Base-by-base conservation (phyloP, 2,888 invertebrate genomes). In the Sericinus montela region DNA sequence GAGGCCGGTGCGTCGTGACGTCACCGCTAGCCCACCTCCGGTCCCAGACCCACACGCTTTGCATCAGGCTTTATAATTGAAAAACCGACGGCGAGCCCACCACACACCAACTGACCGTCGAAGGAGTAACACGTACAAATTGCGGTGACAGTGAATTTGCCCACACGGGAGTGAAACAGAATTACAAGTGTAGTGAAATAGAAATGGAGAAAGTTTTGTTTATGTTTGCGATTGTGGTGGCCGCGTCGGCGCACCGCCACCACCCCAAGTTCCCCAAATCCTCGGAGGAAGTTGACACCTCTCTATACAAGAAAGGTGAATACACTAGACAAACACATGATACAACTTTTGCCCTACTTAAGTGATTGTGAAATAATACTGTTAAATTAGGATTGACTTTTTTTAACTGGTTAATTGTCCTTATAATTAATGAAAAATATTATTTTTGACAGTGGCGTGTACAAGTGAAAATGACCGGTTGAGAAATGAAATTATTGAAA, bases 1-100 rank as follows among this genome's bases (percentile, higher is more conserved):
- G 53, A 48, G 51, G 63, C 64, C 57, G 52, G 54, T 28, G 49
- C 51, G 57, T 49, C 41, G 62, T 63, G 63, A 65, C 67, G 69
- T 72, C 68, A 72, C 65, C 48, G 67, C 60, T 65, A 58, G 61
- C 72, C 71, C 68, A 60, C 1, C 3, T 25, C 57, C 67, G 54
- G 47, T 48, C 54, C 23, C 48, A 56, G 57, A 48, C 52, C 49
- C 55, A 63, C 63, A 64, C 63, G 60, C 57, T 63, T 66, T 75
- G 75, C 76, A 52, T 77, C 76, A 73, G 70, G 65, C 76, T 73
- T 80, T 86, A 84, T 81, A 86, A 80, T 72, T 73, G 69, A 69
- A 68, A 67, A 63, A 66, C 63, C 56, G 52, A 64, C 19, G 3
- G 64, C 61, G 57, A 55, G 57, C 56, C 65, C 65, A 67, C 57